Evolutionary conservation across 1,140 invertebrate genomes (phyloP).

Genomic region (Nasonia longicornis): DNA sequence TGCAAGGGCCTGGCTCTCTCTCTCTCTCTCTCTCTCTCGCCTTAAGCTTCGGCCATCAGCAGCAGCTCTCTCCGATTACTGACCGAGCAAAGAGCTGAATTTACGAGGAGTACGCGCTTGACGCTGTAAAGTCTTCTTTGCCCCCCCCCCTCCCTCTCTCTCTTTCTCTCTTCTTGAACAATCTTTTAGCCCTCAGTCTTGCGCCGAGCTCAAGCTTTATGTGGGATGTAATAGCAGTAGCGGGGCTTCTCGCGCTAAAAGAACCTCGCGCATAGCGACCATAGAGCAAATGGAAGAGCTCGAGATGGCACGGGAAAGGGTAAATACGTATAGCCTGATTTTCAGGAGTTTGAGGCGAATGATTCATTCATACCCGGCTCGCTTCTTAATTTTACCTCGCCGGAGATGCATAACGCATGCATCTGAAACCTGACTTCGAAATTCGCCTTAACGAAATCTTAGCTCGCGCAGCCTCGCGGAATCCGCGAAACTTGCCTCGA

Average conservation of each 20-base stretch:
- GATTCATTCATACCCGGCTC: background rate
- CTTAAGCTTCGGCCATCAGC: background rate
- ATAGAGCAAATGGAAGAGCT: conserved; percentile 3
- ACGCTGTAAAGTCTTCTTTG: conserved; percentile 11
- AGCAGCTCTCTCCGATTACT: conserved; percentile 29
- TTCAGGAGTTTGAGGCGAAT: background rate
- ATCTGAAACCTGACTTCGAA: background rate
- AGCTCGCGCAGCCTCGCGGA: background rate
- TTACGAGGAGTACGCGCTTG: conserved; percentile 31
- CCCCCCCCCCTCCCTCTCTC: background rate
- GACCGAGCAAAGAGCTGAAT: conserved; percentile 37
- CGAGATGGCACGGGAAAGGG: background rate
- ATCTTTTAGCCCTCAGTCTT: conserved; percentile 19
- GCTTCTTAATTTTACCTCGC: no score
- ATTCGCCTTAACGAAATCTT: conserved; percentile 15
- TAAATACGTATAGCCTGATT: background rate
- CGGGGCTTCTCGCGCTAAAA: background rate
- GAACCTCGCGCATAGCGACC: background rate
- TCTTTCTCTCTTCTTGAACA: background rate
- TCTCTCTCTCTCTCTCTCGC: no score
- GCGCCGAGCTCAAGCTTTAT: background rate
- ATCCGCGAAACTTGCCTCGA: conserved; percentile 26
- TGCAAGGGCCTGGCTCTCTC: background rate
- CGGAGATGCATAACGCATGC: no score
- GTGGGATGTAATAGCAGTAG: conserved; percentile 17